Base-by-base conservation (phyloP, 2,797 vertebrate genomes). In the Myiotriccus ornatus region DNA sequence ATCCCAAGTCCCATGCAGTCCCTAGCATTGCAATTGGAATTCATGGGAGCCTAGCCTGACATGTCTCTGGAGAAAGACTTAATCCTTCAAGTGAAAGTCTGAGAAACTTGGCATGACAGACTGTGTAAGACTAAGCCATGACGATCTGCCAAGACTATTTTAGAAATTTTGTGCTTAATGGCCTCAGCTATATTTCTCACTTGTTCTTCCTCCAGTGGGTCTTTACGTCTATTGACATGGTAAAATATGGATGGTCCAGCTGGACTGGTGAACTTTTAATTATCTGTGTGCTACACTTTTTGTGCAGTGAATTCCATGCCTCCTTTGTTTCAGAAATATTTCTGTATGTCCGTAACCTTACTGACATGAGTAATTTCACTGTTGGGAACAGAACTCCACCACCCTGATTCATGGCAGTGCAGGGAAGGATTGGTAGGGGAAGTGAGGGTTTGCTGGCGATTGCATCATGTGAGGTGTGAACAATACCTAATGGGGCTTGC, bases 81-180 rank as follows among this genome's bases (percentile, higher is more conserved):
- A 94, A 95, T 96, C 69, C 52, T 95, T 95, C 80, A 90, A 89
- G 89, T 85, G 77, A 78, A 90, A 94, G 56, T 75, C 80, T 84
- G 92, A 92, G 88, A 90, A 97, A 92, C 64, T 63, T 96, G 93
- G 59, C 71, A 87, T 92, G 93, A 93, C 71, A 90, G 76, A 89
- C 35, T 83, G 53, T 80, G 9, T 70, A 91, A 92, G 84, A 93
- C 92, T 94, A 96, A 95, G 49, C 53, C 65, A 57, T 86, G 94
- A 90, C 2, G 37, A 88, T 88, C 79, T 92, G 79, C 88, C 86
- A 95, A 90, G 86, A 76, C 67, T 73, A 2, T 71, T 94, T 94
- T 83, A 81, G 84, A 94, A 91, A 85, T 95, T 41, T 22, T 70
- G 75, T 92, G 60, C 82, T 91, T 95, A 89, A 95, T 95, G 25